Evolutionary conservation across 2,888 invertebrate species (phyloP).

Genomic region (Mythimna impura): DNA sequence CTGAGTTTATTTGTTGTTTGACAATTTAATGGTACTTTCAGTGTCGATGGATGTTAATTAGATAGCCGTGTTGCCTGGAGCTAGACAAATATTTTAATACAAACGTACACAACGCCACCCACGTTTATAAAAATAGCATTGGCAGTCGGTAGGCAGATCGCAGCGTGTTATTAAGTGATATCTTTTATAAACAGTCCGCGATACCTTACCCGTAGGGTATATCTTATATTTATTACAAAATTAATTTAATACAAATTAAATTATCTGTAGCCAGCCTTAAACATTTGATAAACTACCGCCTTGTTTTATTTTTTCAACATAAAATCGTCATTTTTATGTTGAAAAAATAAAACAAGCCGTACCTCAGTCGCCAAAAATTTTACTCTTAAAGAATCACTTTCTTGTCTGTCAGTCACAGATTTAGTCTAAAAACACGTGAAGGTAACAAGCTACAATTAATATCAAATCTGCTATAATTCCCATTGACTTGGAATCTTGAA

Average conservation of each 20-base stretch:
- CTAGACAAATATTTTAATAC: conserved; percentile 79
- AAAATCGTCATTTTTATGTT: conserved; percentile 6
- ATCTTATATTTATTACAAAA: conserved; percentile 45
- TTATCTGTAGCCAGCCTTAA: conserved; percentile 14
- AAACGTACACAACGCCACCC: conserved; percentile 77
- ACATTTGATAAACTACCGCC: background rate
- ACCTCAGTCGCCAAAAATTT: too few relatives aligned
- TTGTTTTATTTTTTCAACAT: conserved; percentile 19
- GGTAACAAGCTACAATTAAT: too few relatives aligned
- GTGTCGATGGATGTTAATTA: conserved; percentile 71
- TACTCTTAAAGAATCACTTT: too few relatives aligned
- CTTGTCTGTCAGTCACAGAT: background rate
- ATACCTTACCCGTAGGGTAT: conserved; percentile 52
- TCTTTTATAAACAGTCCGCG: conserved; percentile 65
- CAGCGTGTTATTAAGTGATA: conserved; percentile 74
- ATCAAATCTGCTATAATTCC: too few relatives aligned
- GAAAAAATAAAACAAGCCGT: too few relatives aligned
- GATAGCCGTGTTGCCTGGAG: conserved; percentile 71
- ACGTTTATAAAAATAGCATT: conserved; percentile 75
- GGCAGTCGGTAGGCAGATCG: conserved; percentile 66
- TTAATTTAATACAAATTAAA: conserved; percentile 46
- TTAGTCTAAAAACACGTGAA: too few relatives aligned
- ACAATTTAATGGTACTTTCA: conserved; percentile 80
- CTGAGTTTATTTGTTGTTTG: conserved; percentile 76
- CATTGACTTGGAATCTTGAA: too few relatives aligned